These are phyloP conservation scores for Dromaius novaehollandiae DNA, from an alignment of 2,113 vertebrate species.

Conservation along the genomic window DNA sequence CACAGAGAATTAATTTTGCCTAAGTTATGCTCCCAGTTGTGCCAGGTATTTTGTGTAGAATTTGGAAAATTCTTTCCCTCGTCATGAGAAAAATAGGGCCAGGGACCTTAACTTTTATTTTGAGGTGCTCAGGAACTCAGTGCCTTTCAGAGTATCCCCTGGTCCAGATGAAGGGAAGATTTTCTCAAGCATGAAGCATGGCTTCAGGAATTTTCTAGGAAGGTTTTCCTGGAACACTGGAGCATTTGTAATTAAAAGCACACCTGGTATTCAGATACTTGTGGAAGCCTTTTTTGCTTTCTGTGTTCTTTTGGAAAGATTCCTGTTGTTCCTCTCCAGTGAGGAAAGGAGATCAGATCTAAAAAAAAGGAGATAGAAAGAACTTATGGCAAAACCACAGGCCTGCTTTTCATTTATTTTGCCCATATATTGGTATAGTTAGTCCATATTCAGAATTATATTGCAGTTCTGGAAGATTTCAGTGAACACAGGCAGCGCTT, in stretches of 20 bases:
- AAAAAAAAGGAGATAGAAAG: not conserved
- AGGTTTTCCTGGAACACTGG: not conserved
- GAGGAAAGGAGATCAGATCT: not conserved
- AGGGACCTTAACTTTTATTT: not conserved
- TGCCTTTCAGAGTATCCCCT: not conserved
- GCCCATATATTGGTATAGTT: not conserved
- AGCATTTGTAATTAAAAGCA: not conserved
- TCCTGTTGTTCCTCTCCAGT: rapidly evolving
- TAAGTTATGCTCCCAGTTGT: not conserved
- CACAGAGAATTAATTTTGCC: not conserved
- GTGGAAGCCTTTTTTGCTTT: not conserved
- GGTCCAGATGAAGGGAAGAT: not conserved
- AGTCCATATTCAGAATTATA: not conserved
- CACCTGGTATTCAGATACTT: not conserved
- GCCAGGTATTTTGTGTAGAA: not conserved
- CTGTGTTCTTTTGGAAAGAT: not conserved
- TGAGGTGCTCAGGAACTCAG: not conserved
- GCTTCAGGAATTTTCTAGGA: not conserved
- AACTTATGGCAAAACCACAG: not conserved
- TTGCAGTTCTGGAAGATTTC: not conserved
- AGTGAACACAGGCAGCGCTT: not conserved
- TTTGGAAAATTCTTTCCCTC: not conserved
- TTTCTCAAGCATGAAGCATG: not conserved
- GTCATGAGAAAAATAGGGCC: not conserved
- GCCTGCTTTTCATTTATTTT: not conserved